These are phyloP conservation scores for Mionectes olivaceus DNA, from an alignment of 2,797 vertebrate species.

Conservation along the genomic window DNA sequence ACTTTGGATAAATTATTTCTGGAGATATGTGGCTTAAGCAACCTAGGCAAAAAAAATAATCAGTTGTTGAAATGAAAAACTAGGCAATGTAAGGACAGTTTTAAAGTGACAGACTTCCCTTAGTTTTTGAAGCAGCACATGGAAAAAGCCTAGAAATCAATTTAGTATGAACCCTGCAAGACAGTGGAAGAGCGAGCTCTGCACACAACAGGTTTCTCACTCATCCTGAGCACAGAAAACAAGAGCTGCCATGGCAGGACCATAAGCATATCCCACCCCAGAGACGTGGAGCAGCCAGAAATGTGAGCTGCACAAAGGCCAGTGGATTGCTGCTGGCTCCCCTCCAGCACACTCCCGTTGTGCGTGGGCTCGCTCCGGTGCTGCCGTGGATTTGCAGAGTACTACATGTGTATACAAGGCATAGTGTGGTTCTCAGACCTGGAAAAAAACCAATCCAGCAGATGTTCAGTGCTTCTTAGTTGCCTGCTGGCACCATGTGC, in stretches of 20 bases:
- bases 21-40: neutral
- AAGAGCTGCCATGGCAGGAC: neutral
- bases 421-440: neutral
- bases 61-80: neutral
- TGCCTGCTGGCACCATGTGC: neutral
- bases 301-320: neutral
- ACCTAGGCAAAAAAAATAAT: neutral
- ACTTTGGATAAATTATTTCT: neutral
- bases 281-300: neutral
- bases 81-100: neutral
- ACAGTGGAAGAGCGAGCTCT: rapidly evolving
- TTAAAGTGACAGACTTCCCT: neutral
- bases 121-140: neutral
- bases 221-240: neutral
- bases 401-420: neutral
- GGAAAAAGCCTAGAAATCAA: neutral
- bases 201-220: neutral
- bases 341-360: neutral
- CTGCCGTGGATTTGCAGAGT: neutral
- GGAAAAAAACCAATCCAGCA: neutral
- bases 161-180: neutral
- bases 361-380: rapidly evolving
- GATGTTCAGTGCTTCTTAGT: neutral
- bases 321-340: neutral
- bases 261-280: rapidly evolving